A percentile compares a stretch with the other conserved stretches of the same genome.
Evolutionary conservation across 2,797 vertebrate species (phyloP).

Genomic region (Pseudochirops cupreus): DNA sequence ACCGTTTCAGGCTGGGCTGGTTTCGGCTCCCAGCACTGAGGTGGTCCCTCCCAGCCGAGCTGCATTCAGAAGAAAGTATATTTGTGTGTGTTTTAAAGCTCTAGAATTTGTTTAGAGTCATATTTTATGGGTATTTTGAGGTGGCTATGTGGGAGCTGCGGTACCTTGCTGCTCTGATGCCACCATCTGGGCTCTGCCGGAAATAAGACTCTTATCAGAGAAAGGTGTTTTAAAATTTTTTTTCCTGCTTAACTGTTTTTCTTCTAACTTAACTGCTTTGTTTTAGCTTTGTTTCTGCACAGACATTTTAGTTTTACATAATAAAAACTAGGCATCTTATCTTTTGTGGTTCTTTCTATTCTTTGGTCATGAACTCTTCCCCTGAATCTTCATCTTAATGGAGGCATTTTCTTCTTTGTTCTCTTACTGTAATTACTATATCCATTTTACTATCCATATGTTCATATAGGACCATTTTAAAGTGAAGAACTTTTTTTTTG

Average conservation of each 20-base stretch:
- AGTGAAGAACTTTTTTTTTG: slow-evolving; percentile 13
- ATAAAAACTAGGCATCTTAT: background rate
- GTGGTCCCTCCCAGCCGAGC: no score
- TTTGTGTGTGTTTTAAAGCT: no score
- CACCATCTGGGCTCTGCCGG: no score
- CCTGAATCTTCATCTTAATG: background rate
- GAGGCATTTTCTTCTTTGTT: background rate
- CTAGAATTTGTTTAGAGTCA: no score
- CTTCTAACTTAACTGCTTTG: background rate
- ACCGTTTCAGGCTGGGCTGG: no score
- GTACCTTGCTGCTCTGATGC: no score
- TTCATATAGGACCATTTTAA: slow-evolving; percentile 28
- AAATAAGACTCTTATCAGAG: background rate
- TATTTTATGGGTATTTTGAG: no score
- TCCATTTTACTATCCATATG: slow-evolving; percentile 40
- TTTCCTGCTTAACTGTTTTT: background rate
- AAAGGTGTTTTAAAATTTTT: background rate
- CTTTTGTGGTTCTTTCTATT: background rate
- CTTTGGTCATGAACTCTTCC: background rate
- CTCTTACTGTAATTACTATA: background rate
- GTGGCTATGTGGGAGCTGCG: no score
- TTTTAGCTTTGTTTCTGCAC: background rate
- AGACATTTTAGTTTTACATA: background rate
- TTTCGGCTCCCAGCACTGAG: no score
- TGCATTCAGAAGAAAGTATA: no score